Conservation (phyloP, 2,113 vertebrate species). For the Isichthys henryi region DNA sequence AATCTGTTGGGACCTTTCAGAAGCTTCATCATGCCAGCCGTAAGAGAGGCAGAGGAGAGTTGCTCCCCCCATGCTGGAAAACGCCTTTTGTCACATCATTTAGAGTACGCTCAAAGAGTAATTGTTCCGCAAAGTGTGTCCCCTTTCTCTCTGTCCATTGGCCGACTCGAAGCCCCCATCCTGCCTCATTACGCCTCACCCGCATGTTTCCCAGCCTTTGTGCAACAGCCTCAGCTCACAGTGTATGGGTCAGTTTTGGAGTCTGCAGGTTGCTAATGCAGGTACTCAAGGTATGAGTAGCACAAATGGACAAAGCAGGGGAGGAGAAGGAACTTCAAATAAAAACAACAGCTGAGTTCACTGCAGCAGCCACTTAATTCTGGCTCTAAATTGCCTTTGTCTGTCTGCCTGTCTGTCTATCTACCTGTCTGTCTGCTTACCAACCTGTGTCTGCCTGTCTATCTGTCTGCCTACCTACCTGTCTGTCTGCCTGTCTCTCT, state of each 20-base stretch:
- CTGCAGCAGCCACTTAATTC: not conserved
- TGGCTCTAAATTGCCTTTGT: not conserved
- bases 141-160: not conserved
- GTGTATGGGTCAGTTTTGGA: not conserved
- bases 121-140: not conserved
- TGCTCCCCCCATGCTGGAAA: not conserved
- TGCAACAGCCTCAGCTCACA: not conserved
- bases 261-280: not conserved
- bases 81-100: not conserved
- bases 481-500: not conserved
- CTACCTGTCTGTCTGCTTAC: not conserved
- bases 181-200: not conserved
- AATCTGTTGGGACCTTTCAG: conserved; percentile 5
- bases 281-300: not conserved
- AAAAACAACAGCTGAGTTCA: not conserved
- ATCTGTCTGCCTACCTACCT: too few species aligned
- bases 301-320: not conserved
- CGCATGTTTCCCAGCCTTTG: not conserved
- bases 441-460: not conserved
- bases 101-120: not conserved
- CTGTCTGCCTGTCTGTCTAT: too few species aligned
- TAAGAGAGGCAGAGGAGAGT: not conserved
- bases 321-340: not conserved
- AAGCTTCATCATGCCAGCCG: not conserved
- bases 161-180: not conserved